Evolutionary conservation across 2,888 invertebrate genomes (phyloP), one percentile per base, ranked within the genome.

Genomic region (Lomographa bimaculata): DNA sequence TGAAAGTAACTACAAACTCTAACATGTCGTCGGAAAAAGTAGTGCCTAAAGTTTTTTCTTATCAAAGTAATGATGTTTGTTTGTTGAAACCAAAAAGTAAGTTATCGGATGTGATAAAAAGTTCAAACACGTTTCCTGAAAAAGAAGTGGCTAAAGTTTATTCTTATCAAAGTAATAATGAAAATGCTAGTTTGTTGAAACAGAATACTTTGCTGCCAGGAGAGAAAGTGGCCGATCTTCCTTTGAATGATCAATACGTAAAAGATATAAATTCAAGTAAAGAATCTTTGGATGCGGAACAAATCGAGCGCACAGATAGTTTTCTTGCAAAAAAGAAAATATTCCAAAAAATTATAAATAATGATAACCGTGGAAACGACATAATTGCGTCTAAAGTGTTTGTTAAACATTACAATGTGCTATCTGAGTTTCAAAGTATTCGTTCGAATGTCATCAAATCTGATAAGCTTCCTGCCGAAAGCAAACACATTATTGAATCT

Each of bases 141-240:
- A 30, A 47, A 24, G 21, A 20, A 46, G 63, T 64, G 46, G 58
- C 49, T 71, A 72, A 71, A n/a, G n/a, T n/a, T n/a, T n/a, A n/a
- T n/a, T n/a, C n/a, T n/a, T n/a, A n/a, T n/a, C n/a, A n/a, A n/a
- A n/a, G n/a, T n/a, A n/a, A n/a, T n/a, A n/a, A n/a, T n/a, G n/a
- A n/a, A n/a, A n/a, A n/a, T n/a, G n/a, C n/a, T n/a, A n/a, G n/a
- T n/a, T n/a, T n/a, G n/a, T n/a, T n/a, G n/a, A n/a, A n/a, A n/a
- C n/a, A n/a, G n/a, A n/a, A n/a, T n/a, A n/a, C n/a, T n/a, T n/a
- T n/a, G n/a, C n/a, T n/a, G n/a, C n/a, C n/a, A n/a, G n/a, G n/a
- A n/a, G n/a, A n/a, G n/a, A n/a, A n/a, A n/a, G n/a, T n/a, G n/a
- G n/a, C n/a, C n/a, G n/a, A n/a, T n/a, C n/a, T n/a, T n/a, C n/a